These are phyloP conservation scores for Myotis yumanensis DNA, from an alignment of 2,113 vertebrate species.

Conservation along the genomic window DNA sequence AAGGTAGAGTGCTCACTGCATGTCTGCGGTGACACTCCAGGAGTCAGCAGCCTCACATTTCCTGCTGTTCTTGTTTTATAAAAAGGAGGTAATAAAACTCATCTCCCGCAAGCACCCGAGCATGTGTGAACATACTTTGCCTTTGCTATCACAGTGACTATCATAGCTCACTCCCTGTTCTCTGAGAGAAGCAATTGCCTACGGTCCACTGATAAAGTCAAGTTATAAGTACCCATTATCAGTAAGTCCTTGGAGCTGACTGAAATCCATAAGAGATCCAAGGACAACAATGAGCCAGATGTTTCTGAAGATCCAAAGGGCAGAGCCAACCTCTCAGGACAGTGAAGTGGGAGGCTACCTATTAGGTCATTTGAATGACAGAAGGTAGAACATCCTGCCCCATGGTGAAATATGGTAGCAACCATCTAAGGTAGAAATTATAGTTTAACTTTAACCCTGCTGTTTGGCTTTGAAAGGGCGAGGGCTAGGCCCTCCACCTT, in stretches of 20 bases:
- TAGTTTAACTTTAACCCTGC: too few species aligned
- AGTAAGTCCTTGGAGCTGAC: neutral
- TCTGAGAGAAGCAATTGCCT: neutral
- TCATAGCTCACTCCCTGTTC: neutral
- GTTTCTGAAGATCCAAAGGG: neutral
- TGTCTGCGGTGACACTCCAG: neutral
- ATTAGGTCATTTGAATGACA: neutral
- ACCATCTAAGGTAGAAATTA: too few species aligned
- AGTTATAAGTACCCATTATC: neutral
- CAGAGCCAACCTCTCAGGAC: slow-evolving; percentile 3
- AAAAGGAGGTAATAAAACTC: neutral
- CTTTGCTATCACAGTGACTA: neutral
- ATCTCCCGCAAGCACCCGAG: neutral
- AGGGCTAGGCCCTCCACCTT: too few species aligned
- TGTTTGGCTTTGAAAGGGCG: too few species aligned
- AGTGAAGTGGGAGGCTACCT: neutral
- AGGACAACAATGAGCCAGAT: neutral
- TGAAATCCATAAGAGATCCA: neutral
- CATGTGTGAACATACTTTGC: neutral
- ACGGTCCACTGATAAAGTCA: neutral
- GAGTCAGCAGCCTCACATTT: neutral
- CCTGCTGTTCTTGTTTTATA: neutral
- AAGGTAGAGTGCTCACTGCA: neutral
- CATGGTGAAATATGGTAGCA: too few species aligned
- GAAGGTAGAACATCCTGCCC: neutral